Conservation (phyloP, 2,113 vertebrate genomes). For the Tamias sibiricus region DNA sequence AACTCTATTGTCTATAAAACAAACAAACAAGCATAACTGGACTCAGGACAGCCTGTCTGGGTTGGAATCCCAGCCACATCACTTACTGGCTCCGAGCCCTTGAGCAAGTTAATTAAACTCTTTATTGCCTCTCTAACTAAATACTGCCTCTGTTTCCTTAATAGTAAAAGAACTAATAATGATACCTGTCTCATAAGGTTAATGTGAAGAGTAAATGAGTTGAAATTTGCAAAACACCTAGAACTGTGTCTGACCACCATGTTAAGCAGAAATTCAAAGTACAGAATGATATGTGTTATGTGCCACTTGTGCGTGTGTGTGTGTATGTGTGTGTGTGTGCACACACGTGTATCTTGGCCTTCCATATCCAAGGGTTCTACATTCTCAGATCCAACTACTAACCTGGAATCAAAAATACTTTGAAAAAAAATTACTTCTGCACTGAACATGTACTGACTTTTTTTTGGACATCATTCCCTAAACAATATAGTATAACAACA, state of each 20-base stretch:
- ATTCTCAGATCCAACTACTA: background rate
- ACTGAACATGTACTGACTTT: no score
- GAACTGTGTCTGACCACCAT: background rate
- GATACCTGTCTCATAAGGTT: no score
- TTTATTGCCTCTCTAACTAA: background rate
- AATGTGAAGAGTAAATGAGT: background rate
- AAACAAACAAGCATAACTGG: background rate
- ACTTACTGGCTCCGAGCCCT: no score
- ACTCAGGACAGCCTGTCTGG: background rate
- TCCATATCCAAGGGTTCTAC: background rate
- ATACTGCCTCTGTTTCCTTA: background rate
- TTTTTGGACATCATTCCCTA: no score
- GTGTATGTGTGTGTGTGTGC: no score
- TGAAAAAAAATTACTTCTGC: background rate
- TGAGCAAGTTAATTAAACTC: background rate
- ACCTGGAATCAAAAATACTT: background rate
- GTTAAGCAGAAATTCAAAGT: background rate
- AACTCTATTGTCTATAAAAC: constrained; percentile 59
- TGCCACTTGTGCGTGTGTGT: no score
- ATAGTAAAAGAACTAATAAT: no score
- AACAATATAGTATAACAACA: no score
- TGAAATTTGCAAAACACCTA: background rate
- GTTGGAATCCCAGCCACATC: background rate
- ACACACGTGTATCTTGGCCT: no score
- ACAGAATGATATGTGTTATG: background rate